Conservation (phyloP, 2,113 vertebrate genomes). For the Bucco capensis region DNA sequence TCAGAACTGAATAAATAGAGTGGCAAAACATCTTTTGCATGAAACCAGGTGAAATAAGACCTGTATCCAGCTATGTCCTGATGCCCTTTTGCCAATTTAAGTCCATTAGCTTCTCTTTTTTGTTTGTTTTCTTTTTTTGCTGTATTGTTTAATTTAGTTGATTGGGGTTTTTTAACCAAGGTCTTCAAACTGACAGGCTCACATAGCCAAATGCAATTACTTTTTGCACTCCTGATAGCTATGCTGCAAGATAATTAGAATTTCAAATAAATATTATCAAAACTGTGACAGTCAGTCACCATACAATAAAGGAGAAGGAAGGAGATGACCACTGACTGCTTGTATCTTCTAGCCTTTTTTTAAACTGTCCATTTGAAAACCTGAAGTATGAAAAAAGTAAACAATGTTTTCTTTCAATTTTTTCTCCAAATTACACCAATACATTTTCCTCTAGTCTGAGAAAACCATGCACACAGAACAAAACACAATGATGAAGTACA, state of each 20-base stretch:
- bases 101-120: neutral
- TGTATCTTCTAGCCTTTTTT: neutral
- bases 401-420: neutral
- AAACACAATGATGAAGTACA: neutral
- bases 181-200: neutral
- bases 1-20: neutral
- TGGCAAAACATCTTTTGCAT: neutral
- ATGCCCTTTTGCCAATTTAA: neutral
- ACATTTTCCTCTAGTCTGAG: neutral
- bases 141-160: neutral
- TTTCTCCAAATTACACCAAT: neutral
- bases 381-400: neutral
- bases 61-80: neutral
- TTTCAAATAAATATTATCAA: neutral
- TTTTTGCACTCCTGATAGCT: neutral
- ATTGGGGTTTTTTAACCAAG: neutral
- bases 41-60: neutral
- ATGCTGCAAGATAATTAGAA: neutral
- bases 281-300: neutral
- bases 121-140: neutral
- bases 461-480: neutral
- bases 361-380: neutral
- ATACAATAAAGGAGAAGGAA: neutral
- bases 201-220: neutral
- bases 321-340: neutral